Conservation (phyloP, 2,797 vertebrate species). For the Carcharodon carcharias region DNA sequence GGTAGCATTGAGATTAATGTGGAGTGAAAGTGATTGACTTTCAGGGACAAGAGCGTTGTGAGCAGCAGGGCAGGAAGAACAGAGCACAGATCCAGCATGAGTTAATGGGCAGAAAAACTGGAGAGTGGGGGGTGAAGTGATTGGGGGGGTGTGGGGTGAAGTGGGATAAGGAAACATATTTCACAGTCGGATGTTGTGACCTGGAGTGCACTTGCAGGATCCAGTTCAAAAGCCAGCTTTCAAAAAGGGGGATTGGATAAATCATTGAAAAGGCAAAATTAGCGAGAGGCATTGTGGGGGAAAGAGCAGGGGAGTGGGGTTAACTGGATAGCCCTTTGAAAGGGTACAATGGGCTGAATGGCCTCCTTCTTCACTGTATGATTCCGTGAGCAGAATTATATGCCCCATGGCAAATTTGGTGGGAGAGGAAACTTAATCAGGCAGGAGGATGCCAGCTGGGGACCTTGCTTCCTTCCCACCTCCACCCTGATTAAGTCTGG, state of each 20-base stretch:
- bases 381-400: neutral
- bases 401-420: neutral
- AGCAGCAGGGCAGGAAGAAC: neutral
- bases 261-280: neutral
- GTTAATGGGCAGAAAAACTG: neutral
- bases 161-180: neutral
- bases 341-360: neutral
- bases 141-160: too few species aligned
- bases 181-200: neutral
- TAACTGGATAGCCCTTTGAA: neutral
- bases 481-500: too few species aligned
- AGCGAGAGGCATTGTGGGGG: too few species aligned
- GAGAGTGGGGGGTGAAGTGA: too few species aligned
- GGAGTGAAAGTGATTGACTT: neutral
- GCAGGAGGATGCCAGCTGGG: too few species aligned
- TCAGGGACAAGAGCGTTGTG: neutral
- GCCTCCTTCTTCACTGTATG: neutral
- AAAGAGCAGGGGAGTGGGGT: neutral
- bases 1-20: neutral
- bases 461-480: too few species aligned
- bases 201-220: neutral
- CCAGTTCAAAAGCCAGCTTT: neutral
- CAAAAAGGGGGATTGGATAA: neutral
- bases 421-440: too few species aligned
- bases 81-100: neutral